phyloP scores from a whole-genome alignment of 1,140 invertebrate genomes.

The Phenacoccus solenopsis region DNA sequence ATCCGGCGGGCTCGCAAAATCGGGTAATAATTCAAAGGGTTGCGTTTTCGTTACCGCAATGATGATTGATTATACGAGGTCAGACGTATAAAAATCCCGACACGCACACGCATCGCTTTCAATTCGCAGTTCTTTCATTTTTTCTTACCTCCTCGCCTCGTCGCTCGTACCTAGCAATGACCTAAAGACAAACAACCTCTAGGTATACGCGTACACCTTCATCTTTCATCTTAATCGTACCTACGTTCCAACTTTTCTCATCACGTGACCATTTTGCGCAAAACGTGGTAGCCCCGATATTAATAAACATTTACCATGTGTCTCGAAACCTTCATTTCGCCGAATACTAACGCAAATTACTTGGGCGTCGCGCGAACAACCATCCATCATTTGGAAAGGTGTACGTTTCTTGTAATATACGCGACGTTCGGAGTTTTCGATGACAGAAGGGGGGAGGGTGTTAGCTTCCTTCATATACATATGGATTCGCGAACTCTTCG shows the following conservation, averaged over 20 bases:
- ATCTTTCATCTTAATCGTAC: neutral
- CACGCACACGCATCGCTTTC: constrained; percentile 9
- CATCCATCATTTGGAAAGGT: neutral
- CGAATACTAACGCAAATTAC: neutral
- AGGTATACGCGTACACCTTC: neutral
- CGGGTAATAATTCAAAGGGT: neutral
- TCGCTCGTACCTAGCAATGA: no score
- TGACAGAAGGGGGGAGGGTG: neutral
- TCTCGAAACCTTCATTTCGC: neutral
- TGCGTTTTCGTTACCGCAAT: neutral
- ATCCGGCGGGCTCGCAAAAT: neutral
- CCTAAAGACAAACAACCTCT: constrained; percentile 10
- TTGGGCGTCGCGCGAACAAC: neutral
- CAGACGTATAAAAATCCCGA: constrained; percentile 1
- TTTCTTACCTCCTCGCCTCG: neutral
- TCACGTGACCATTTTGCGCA: neutral
- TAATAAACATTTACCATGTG: neutral
- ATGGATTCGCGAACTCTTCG: neutral
- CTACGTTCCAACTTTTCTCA: neutral
- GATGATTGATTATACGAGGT: constrained; percentile 5
- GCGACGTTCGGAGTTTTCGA: no score
- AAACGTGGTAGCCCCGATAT: neutral
- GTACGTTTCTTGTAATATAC: no score
- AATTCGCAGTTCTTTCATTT: neutral
- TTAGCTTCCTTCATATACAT: neutral